Evolutionary conservation across 1,140 invertebrate genomes (phyloP).

Genomic region (Sinonovacula constricta): DNA sequence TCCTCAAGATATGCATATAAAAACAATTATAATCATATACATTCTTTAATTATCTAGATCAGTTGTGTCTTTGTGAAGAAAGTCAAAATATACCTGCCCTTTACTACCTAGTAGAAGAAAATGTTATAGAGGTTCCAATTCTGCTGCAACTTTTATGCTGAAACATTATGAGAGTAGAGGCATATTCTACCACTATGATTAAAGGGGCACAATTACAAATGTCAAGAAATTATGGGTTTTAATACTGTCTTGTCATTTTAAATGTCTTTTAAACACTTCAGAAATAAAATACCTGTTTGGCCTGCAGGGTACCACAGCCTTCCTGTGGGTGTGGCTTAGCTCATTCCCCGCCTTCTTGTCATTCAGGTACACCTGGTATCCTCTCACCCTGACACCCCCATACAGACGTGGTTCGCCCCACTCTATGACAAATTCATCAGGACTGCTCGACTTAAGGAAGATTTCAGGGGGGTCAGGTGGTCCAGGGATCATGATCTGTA

Average conservation of each 20-base stretch:
- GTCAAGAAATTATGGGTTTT: too few species aligned
- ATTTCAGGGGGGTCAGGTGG: slow-evolving; percentile 77
- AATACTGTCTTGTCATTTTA: too few species aligned
- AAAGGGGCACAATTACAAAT: background rate
- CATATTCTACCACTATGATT: background rate
- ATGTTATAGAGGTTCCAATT: background rate
- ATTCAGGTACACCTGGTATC: slow-evolving; percentile 78
- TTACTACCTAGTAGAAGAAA: background rate
- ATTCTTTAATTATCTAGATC: too few species aligned
- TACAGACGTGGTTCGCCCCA: slow-evolving; percentile 77
- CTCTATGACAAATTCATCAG: slow-evolving; percentile 76
- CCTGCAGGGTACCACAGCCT: slow-evolving; percentile 76
- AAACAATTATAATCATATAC: too few species aligned
- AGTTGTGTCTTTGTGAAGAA: too few species aligned
- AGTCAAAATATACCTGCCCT: background rate
- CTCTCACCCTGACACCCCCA: slow-evolving; percentile 74
- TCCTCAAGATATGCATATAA: too few species aligned
- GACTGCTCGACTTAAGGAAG: slow-evolving; percentile 71
- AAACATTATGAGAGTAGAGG: background rate
- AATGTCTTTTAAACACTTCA: background rate
- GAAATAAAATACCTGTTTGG: slow-evolving; percentile 74
- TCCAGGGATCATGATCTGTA: slow-evolving; percentile 77
- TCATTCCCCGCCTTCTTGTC: slow-evolving; percentile 77
- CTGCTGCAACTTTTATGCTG: background rate
- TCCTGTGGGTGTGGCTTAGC: slow-evolving; percentile 72